Percentiles rank a stretch among this genome's conserved stretches.
These are phyloP conservation scores for Thecophora atra DNA, from an alignment of 2,888 invertebrate genomes.

Conservation along the genomic window DNA sequence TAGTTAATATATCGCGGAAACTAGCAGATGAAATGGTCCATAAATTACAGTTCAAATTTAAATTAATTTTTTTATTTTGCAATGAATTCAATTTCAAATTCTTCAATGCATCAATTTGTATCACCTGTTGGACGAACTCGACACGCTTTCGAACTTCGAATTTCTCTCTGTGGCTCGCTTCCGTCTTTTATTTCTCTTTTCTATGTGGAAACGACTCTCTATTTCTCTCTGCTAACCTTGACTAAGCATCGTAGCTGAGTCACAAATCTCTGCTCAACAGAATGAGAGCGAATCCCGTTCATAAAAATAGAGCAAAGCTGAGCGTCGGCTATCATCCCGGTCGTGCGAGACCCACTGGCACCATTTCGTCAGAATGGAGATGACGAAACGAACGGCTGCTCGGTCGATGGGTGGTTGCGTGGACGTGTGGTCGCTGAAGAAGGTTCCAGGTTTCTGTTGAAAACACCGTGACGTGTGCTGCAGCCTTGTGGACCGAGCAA, in stretches of 20 bases:
- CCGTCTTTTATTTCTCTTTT: too few species aligned
- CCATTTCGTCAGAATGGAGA: not conserved
- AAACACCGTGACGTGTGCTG: slow-evolving; percentile 25
- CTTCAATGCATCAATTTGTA: not conserved
- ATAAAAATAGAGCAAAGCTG: not conserved
- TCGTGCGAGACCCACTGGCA: slow-evolving; percentile 25
- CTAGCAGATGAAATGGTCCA: not conserved
- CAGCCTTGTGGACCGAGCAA: slow-evolving; percentile 18
- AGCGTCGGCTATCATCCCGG: slow-evolving; percentile 12
- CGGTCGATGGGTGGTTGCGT: not conserved
- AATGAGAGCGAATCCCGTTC: not conserved
- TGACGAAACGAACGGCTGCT: not conserved
- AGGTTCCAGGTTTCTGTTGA: not conserved
- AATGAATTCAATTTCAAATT: not conserved
- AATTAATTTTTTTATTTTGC: too few species aligned
- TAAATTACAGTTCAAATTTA: too few species aligned
- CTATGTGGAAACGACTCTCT: too few species aligned
- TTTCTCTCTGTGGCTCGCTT: not conserved
- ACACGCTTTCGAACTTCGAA: not conserved
- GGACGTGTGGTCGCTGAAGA: not conserved
- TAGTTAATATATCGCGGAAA: not conserved
- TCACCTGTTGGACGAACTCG: slow-evolving; percentile 27
- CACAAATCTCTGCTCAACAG: not conserved
- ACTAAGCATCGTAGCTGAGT: not conserved
- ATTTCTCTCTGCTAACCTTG: not conserved